Conservation (phyloP, 2,888 invertebrate genomes). For the Holacanthella duospinosa region DNA sequence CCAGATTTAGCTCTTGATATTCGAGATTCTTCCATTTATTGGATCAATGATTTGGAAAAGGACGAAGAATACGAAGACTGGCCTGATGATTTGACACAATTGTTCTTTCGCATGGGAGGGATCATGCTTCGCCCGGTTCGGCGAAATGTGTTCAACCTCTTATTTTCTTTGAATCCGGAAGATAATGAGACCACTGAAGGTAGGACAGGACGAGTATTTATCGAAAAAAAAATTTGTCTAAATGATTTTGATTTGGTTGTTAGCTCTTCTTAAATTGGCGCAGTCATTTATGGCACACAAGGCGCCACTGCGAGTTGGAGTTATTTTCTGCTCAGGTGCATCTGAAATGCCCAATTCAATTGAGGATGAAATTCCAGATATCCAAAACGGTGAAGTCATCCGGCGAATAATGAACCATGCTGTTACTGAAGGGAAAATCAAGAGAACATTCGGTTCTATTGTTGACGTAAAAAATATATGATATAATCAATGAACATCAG, state of each 20-base stretch:
- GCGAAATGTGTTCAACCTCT: slow-evolving; percentile 49
- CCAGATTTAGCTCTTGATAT: slow-evolving; percentile 81
- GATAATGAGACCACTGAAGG: slow-evolving; percentile 26
- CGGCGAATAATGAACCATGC: slow-evolving; percentile 34
- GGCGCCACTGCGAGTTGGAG: slow-evolving; percentile 78
- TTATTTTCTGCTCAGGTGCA: slow-evolving; percentile 53
- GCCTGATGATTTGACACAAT: slow-evolving; percentile 77
- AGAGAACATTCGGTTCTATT: slow-evolving; percentile 28
- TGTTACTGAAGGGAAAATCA: slow-evolving; percentile 23
- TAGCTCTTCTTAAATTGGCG: slow-evolving; percentile 68
- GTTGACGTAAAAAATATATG: slow-evolving; percentile 22
- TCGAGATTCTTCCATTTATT: slow-evolving; percentile 81
- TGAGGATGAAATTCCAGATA: slow-evolving; percentile 4
- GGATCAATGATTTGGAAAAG: slow-evolving; percentile 88
- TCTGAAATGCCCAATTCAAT: slow-evolving; percentile 16
- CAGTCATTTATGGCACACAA: slow-evolving; percentile 85
- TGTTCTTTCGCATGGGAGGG: slow-evolving; percentile 91
- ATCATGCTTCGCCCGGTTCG: slow-evolving; percentile 87
- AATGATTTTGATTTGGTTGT: slow-evolving; percentile 45
- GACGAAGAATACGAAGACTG: slow-evolving; percentile 80
- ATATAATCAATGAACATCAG: not conserved
- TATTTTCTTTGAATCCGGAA: slow-evolving; percentile 31
- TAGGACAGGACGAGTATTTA: not conserved
- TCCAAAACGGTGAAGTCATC: slow-evolving; percentile 15
- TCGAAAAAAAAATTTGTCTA: not conserved